A percentile compares a stretch with the other conserved stretches of the same genome.
These are phyloP conservation scores for Pheucticus melanocephalus DNA, from an alignment of 2,113 vertebrate species.

Conservation along the genomic window DNA sequence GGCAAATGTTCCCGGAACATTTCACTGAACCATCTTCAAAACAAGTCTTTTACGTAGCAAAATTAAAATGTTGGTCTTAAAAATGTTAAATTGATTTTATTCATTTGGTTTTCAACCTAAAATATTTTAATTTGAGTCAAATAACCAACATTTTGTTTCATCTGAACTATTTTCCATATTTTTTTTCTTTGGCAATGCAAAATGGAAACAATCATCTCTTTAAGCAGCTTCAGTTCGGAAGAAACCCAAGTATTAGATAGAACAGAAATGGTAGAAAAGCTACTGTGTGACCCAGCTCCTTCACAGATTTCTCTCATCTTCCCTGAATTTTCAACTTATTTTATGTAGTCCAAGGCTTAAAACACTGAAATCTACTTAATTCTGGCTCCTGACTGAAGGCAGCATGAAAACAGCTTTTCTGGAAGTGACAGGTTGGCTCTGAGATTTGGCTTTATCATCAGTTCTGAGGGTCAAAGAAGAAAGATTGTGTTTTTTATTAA, in stretches of 20 bases:
- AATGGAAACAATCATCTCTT: conserved; percentile 4
- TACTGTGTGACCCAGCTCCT: not conserved
- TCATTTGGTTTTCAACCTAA: not conserved
- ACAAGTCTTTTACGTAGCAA: not conserved
- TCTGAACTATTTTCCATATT: not conserved
- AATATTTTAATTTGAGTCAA: conserved; percentile 39
- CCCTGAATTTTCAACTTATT: not conserved
- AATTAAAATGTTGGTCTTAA: not conserved
- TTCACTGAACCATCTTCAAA: conserved; percentile 39
- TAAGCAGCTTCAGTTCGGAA: not conserved
- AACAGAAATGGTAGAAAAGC: not conserved
- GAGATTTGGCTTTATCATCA: not conserved
- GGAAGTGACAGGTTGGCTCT: not conserved
- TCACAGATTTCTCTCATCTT: not conserved
- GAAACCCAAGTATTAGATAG: not conserved
- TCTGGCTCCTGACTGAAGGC: not conserved
- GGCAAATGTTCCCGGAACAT: conserved; percentile 11
- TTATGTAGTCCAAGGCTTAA: not conserved
- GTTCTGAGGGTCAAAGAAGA: not conserved
- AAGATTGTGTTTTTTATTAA: not conserved
- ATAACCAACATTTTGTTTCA: not conserved
- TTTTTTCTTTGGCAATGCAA: not conserved
- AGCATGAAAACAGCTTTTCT: not conserved
- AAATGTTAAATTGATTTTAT: conserved; percentile 1
- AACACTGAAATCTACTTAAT: not conserved